Conservation (phyloP, 2,888 invertebrate species). For the Ariolimax columbianus region DNA sequence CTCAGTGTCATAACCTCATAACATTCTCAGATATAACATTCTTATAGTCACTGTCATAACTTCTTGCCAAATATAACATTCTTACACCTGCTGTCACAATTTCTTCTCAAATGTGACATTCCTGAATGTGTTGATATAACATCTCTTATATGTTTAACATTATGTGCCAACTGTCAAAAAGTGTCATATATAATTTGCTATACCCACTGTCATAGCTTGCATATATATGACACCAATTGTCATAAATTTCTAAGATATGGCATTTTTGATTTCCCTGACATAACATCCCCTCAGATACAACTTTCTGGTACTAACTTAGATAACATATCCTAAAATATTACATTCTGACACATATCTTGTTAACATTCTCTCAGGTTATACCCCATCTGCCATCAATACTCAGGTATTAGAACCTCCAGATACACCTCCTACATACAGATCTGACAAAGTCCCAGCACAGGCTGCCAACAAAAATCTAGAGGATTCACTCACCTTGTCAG, state of each 20-base stretch:
- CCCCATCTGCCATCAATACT: constrained; percentile 67
- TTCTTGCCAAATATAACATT: too few species aligned
- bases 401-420: constrained; percentile 70
- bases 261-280: neutral
- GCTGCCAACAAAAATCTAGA: constrained; percentile 49
- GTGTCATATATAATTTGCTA: too few species aligned
- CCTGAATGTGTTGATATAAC: too few species aligned
- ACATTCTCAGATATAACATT: neutral
- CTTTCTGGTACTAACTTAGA: too few species aligned
- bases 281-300: neutral
- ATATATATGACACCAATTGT: too few species aligned
- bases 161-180: too few species aligned
- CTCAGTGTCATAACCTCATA: too few species aligned
- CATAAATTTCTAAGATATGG: neutral
- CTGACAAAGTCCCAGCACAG: constrained; percentile 58
- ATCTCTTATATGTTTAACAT: too few species aligned
- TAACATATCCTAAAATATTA: neutral
- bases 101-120: too few species aligned
- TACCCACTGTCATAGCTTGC: too few species aligned
- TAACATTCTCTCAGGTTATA: constrained; percentile 61
- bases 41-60: neutral
- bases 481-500: constrained; percentile 63
- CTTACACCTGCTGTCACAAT: too few species aligned
- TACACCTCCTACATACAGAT: constrained; percentile 75
- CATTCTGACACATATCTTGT: neutral